phyloP scores from a whole-genome alignment of 2,888 invertebrate species.

The Tyria jacobaeae region DNA sequence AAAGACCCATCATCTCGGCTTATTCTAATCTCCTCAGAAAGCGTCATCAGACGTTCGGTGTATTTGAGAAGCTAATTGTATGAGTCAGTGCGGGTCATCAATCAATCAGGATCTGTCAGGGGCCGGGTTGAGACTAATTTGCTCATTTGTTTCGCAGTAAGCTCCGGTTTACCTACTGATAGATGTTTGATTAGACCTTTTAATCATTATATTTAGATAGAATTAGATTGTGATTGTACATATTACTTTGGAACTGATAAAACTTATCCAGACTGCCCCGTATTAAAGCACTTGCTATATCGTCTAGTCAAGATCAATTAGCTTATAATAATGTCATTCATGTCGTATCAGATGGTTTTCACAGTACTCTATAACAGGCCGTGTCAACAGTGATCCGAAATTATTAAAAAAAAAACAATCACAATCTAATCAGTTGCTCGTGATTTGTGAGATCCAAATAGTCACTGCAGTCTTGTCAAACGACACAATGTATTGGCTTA shows the following conservation, averaged over 20 bases:
- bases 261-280: background rate
- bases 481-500: no score
- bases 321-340: no score
- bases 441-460: no score
- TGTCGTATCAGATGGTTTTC: no score
- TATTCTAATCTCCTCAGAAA: constrained; percentile 49
- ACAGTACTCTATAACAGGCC: no score
- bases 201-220: constrained; percentile 7
- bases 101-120: constrained; percentile 84
- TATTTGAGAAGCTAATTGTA: constrained; percentile 77
- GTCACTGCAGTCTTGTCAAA: no score
- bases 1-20: constrained; percentile 41
- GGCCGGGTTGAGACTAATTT: constrained; percentile 77
- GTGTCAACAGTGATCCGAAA: no score
- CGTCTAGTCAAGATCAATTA: no score
- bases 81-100: constrained; percentile 75
- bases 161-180: constrained; percentile 69
- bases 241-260: constrained; percentile 3
- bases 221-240: background rate
- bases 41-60: constrained; percentile 54
- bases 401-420: no score
- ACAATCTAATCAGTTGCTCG: no score
- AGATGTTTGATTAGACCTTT: constrained; percentile 61
- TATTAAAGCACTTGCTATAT: background rate
- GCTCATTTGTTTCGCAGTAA: constrained; percentile 83